Evolutionary conservation across 1,140 invertebrate species (phyloP), one percentile per base, ranked within the genome.

Genomic region (Drosophila watanabei): DNA sequence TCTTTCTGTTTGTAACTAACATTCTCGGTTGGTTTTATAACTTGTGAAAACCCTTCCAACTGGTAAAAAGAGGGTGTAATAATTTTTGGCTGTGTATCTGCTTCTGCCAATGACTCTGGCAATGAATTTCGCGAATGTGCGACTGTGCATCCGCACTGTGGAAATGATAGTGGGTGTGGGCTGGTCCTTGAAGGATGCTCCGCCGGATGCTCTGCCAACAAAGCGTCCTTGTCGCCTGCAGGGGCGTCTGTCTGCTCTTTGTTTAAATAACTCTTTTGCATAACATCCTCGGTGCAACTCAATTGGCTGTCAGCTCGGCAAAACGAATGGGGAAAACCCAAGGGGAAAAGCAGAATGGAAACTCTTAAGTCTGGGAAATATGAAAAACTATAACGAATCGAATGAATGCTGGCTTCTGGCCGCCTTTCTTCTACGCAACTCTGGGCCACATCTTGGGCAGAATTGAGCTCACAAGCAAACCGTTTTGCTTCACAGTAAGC

Each of bases 151-250:
- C n/a, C 32, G 49, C 30, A 51, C 28, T 28, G 43, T 5, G 43
- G 2, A 6, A 14, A 28, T 37, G 32, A 2, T 0, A n/a, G 48
- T 48, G 43, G 35, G 13, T 37, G 8, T 43, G 68, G 20, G 46
- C 5, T 49, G 14, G 28, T 33, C 30, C 66, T 52, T 46, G 63
- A 56, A 69, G 68, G 64, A 69, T 48, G 39, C 61, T 70, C 48
- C 37, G 28, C 5, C 30, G 59, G 13, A 33, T 33, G 45, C 46
- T 20, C 5, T 11, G 68, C 48, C 68, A 52, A 16, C 56, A 33
- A 30, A 65, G 13, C 32, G 64, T 71, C 68, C 68, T 70, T 69
- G 63, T 63, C 13, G 63, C 63, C 63, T 45, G 58, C 63, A 32
- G 63, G 20, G 63, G 63, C 58, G 54, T 45, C 48, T 37, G 63